phyloP scores from a whole-genome alignment of 2,888 invertebrate genomes.

The Sturmia bella region DNA sequence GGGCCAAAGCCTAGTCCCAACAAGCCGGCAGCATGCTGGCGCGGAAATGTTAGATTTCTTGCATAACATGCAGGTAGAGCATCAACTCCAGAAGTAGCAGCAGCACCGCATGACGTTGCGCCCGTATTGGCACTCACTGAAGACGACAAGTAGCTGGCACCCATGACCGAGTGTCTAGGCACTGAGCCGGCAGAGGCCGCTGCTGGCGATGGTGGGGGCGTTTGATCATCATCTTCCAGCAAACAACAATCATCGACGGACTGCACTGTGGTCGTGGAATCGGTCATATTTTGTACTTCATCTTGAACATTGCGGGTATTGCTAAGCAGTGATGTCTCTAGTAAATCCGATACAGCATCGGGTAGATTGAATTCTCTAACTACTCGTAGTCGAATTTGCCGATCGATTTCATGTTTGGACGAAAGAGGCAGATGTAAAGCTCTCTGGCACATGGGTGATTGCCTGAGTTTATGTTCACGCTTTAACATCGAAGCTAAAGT shows the following conservation, averaged over 20 bases:
- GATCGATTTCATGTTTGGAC: constrained; percentile 89
- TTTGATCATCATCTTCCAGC: constrained; percentile 79
- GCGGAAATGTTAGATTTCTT: constrained; percentile 86
- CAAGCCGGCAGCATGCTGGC: constrained; percentile 80
- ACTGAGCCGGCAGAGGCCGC: constrained; percentile 74
- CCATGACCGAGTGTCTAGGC: constrained; percentile 75
- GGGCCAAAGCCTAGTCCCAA: constrained; percentile 73
- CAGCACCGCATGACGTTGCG: constrained; percentile 67
- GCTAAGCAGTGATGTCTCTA: constrained; percentile 83
- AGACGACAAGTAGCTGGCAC: constrained; percentile 77
- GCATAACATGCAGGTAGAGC: constrained; percentile 83
- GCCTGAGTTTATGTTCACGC: constrained; percentile 91
- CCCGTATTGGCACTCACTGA: constrained; percentile 71
- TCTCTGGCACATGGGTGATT: constrained; percentile 89
- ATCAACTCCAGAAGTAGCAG: constrained; percentile 74
- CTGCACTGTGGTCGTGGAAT: constrained; percentile 74
- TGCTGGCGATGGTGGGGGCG: constrained; percentile 82
- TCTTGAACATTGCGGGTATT: constrained; percentile 69
- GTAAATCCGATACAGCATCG: constrained; percentile 91
- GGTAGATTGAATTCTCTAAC: constrained; percentile 97
- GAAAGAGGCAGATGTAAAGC: constrained; percentile 89
- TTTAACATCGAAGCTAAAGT: constrained; percentile 91
- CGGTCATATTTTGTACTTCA: constrained; percentile 72
- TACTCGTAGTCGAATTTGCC: constrained; percentile 92
- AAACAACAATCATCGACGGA: constrained; percentile 77